Evolutionary conservation across 1,140 invertebrate genomes (phyloP), one percentile per base, ranked within the genome.

Genomic region (Apis laboriosa): DNA sequence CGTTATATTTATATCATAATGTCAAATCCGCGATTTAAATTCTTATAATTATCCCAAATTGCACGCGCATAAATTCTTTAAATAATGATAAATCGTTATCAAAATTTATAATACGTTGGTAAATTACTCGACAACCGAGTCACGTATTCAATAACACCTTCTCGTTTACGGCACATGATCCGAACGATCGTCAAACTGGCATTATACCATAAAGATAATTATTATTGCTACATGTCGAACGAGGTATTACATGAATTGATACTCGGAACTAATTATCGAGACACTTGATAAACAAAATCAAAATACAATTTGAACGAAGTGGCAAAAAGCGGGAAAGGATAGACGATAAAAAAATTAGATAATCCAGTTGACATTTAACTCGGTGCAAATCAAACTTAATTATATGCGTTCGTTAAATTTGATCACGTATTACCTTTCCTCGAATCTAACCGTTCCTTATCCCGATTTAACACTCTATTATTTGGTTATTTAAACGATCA

Each of bases 331-430:
- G 83, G 80, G 81, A 73, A 58, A 61, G 60, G 4, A 43, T 9
- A 64, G 21, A 43, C 13, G 55, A 17, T 2, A 43, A 49, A 15
- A 2, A 15, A 60, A 43, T 43, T 43, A 19, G 19, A 15, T 11
- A 13, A 74, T 60, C 79, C 63, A 86, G 79, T 82, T 85, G 86
- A 83, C 75, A 88, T 78, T 88, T 88, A 88, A 88, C 88, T 76
- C 67, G 17, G 1, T 0, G 80, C 72, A 77, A 88, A 88, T 84
- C 84, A 86, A 56, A 80, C 66, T 88, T 88, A 88, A 88, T 88
- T 86, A 74, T 83, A 56, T 83, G 56, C 13, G 71, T 12, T 8
- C 74, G 53, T 24, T 51, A 17, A 64, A 34, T 71, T 53, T 17
- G 49, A 71, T 72, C 66, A 71, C 15, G 63, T 17, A 43, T 34